A percentile compares a stretch with the other conserved stretches of the same genome.
phyloP scores from a whole-genome alignment of 2,888 invertebrate species.

The Oasisia sp. region DNA sequence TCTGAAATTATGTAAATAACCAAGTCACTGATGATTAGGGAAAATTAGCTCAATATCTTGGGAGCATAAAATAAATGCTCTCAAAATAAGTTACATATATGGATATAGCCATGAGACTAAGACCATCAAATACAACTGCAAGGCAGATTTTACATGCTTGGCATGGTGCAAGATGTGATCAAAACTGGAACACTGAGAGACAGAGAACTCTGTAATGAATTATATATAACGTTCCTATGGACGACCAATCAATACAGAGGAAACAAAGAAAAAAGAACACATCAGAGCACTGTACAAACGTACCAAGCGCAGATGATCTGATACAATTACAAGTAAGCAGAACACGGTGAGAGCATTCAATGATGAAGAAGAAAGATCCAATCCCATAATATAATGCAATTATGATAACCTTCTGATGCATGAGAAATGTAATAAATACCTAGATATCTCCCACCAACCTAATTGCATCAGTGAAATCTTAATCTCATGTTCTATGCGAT shows the following conservation, averaged over 20 bases:
- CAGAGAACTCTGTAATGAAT: background rate
- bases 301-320: background rate
- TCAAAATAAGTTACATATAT: background rate
- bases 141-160: background rate
- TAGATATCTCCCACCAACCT: no score
- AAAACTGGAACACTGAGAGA: background rate
- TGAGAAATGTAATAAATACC: background rate
- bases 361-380: background rate
- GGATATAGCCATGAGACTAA: background rate
- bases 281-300: no score
- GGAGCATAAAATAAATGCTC: no score
- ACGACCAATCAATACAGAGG: background rate
- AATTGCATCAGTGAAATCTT: no score
- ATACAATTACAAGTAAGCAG: background rate
- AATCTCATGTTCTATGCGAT: no score
- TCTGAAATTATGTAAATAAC: no score
- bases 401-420: background rate
- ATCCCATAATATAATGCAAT: background rate
- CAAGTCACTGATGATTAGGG: no score
- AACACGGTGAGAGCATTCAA: background rate
- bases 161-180: background rate
- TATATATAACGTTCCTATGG: background rate
- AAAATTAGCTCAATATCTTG: no score
- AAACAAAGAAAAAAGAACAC: background rate
- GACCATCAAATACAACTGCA: background rate